Conservation (phyloP, 1,140 invertebrate species). For the Hyphantria cunea region DNA sequence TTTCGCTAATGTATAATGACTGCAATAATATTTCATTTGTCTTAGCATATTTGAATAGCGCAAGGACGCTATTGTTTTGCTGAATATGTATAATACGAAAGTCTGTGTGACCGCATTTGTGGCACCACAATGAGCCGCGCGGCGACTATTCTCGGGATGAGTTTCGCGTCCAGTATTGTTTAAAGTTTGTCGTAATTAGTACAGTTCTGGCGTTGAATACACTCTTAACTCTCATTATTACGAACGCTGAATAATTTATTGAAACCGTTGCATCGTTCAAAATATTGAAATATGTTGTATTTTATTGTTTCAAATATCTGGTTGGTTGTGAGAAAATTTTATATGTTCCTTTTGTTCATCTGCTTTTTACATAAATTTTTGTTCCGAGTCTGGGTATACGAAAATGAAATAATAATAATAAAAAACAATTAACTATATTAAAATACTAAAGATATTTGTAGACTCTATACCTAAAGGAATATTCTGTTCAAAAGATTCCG, state of each 20-base stretch:
- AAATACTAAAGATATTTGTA: too few relatives aligned
- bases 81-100: constrained; percentile 76
- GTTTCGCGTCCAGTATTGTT: constrained; percentile 80
- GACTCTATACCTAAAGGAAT: too few relatives aligned
- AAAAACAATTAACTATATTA: too few relatives aligned
- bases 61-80: constrained; percentile 77
- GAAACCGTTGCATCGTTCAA: constrained; percentile 20
- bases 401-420: too few relatives aligned
- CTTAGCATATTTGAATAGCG: constrained; percentile 75
- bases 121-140: constrained; percentile 69
- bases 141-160: constrained; percentile 74
- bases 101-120: constrained; percentile 78
- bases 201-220: constrained; percentile 70
- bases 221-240: constrained; percentile 69
- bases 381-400: too few relatives aligned
- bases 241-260: constrained; percentile 54
- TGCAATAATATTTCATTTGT: constrained; percentile 74
- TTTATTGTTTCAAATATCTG: background rate
- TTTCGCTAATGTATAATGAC: too few relatives aligned
- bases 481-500: too few relatives aligned
- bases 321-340: background rate
- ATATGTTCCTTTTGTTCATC: too few relatives aligned
- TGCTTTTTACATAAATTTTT: too few relatives aligned
- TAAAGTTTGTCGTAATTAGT: constrained; percentile 81
- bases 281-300: constrained; percentile 7